Conservation (phyloP, 2,888 invertebrate genomes). For the Hirtodrosophila histrioides region DNA sequence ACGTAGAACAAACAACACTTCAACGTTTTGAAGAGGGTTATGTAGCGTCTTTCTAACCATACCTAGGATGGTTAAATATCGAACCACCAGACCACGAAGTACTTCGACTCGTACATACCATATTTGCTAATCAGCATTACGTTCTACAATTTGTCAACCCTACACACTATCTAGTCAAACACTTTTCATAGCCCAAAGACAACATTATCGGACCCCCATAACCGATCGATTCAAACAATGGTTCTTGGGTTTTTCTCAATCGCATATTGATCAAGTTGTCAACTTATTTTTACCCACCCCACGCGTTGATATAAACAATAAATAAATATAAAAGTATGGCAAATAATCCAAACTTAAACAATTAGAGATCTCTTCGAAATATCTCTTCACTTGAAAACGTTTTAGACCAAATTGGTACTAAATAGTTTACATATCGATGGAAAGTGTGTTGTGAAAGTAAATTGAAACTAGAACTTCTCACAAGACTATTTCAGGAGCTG, state of each 20-base stretch:
- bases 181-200: background rate
- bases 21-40: constrained; percentile 8
- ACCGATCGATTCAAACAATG: background rate
- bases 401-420: too few relatives aligned
- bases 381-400: too few relatives aligned
- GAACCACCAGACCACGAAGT: background rate
- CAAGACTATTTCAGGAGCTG: too few relatives aligned
- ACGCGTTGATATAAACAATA: too few relatives aligned
- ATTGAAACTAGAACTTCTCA: too few relatives aligned
- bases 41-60: background rate
- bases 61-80: constrained; percentile 8
- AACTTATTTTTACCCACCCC: too few relatives aligned
- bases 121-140: background rate
- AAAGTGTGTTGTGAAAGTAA: too few relatives aligned
- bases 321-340: too few relatives aligned
- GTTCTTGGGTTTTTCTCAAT: too few relatives aligned
- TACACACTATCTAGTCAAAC: background rate
- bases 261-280: background rate
- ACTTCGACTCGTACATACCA: background rate
- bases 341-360: too few relatives aligned
- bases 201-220: constrained; percentile 11
- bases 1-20: constrained; percentile 1
- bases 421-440: too few relatives aligned
- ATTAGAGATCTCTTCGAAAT: too few relatives aligned
- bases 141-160: constrained; percentile 3